Percentiles rank a stretch among this genome's conserved stretches.
phyloP scores from a whole-genome alignment of 2,113 vertebrate species.

The Romanogobio albipinnatus region DNA sequence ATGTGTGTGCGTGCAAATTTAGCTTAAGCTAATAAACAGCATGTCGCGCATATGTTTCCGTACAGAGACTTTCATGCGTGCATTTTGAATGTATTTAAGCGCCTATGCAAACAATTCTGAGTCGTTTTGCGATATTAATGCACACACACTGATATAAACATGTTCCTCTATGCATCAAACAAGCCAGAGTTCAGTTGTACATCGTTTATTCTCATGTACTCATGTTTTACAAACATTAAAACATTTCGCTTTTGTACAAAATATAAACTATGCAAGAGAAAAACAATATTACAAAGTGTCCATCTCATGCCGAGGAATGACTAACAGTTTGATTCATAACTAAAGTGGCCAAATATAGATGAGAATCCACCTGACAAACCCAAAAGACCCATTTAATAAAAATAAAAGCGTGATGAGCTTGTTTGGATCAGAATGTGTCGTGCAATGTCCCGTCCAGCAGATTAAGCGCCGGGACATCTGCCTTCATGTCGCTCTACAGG shows the following conservation, averaged over 20 bases:
- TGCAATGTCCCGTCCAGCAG: neutral
- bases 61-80: too few species aligned
- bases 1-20: too few species aligned
- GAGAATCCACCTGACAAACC: neutral
- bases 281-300: conserved; percentile 60
- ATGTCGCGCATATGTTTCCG: too few species aligned
- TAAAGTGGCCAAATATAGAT: conserved; percentile 2
- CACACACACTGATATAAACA: neutral
- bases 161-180: neutral
- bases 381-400: neutral
- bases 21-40: too few species aligned
- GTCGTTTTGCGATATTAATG: too few species aligned
- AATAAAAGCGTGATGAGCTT: too few species aligned
- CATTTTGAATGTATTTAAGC: too few species aligned
- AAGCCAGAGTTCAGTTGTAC: conserved; percentile 61
- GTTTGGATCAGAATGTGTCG: neutral
- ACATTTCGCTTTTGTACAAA: conserved; percentile 74
- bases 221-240: conserved; percentile 67
- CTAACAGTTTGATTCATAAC: conserved; percentile 12
- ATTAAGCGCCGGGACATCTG: neutral
- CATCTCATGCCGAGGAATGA: conserved; percentile 56
- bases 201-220: conserved; percentile 62
- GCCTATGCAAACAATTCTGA: too few species aligned
- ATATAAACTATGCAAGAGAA: conserved; percentile 70
- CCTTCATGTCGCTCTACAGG: neutral